A percentile compares a stretch with the other conserved stretches of the same genome.
phyloP scores from a whole-genome alignment of 2,888 invertebrate genomes.

The Harmothoe impar region DNA sequence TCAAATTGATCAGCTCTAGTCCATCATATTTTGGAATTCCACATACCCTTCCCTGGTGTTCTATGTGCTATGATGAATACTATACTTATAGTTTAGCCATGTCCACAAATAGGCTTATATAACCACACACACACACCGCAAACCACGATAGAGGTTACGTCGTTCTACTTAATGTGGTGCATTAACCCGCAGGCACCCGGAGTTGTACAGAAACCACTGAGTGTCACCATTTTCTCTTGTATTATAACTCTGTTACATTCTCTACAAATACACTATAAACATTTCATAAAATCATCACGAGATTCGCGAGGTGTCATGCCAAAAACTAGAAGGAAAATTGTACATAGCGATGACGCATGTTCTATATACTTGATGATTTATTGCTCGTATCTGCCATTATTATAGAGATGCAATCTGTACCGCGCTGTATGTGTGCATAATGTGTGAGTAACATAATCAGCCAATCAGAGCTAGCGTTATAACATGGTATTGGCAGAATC shows the following conservation, averaged over 20 bases:
- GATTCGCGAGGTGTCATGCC: not conserved
- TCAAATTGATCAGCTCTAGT: too few species aligned
- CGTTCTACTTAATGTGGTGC: not conserved
- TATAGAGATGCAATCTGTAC: not conserved
- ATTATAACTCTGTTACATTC: slow-evolving; percentile 17
- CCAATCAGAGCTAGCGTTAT: not conserved
- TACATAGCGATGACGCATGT: not conserved
- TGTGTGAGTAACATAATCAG: not conserved
- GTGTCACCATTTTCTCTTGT: slow-evolving; percentile 27
- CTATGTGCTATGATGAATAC: too few species aligned
- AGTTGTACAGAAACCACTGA: not conserved
- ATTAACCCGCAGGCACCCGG: too few species aligned
- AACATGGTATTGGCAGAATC: not conserved
- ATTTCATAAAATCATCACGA: slow-evolving; percentile 33
- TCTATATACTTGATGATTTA: not conserved
- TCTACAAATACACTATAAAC: not conserved
- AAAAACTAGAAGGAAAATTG: not conserved
- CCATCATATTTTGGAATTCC: too few species aligned
- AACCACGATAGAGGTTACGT: not conserved
- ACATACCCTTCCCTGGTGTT: too few species aligned
- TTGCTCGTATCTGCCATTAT: not conserved
- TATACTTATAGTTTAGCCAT: too few species aligned
- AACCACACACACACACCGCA: not conserved
- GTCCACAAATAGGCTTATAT: too few species aligned
- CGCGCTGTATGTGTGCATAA: not conserved